Evolutionary conservation across 2,888 invertebrate species (phyloP), one percentile per base, ranked within the genome.

Genomic region (Cosmopolites sordidus): DNA sequence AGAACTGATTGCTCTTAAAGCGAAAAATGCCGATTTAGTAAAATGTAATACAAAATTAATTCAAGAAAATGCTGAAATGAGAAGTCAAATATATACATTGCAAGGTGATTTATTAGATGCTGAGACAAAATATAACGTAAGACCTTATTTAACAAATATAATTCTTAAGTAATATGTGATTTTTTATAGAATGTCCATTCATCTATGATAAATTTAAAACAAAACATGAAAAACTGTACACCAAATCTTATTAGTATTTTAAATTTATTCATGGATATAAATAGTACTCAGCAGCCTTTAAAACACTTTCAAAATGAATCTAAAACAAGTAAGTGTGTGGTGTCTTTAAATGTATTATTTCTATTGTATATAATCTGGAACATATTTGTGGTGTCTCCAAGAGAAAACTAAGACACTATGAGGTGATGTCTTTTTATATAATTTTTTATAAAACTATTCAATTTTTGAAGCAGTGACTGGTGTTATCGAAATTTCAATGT

Each of bases 11-110:
- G 47, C 43, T 22, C 2, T 47, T n/a, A 52, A 38, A 39, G 43
- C 52, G 1, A 52, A 52, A 22, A 52, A 52, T 47, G 12, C 29
- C 9, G 52, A 52, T 12, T 29, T 52, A 18, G 47, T 29, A n/a
- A 52, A 29, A 29, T 42, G 38, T 15, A 11, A 52, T 43, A 46
- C 52, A 12, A 52, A 47, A 37, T 17, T 52, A 38, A 15, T 39
- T 8, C 47, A 52, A 18, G 47, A 52, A 18, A 38, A 46, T 15
- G 22, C 33, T 16, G 47, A 47, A 16, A 9, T 47, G 29, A 47
- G 27, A 42, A 47, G 14, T 15, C 37, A 52, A 47, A 39, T 37
- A 6, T 22, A 22, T n/a, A 27, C 22, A 4, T 42, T 52, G 12
- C 42, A 41, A 29, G 39, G 22, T 18, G 45, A 46, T 1, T 37